These are phyloP conservation scores for Kradibia gibbosae DNA, from an alignment of 1,140 invertebrate species.

Conservation along the genomic window DNA sequence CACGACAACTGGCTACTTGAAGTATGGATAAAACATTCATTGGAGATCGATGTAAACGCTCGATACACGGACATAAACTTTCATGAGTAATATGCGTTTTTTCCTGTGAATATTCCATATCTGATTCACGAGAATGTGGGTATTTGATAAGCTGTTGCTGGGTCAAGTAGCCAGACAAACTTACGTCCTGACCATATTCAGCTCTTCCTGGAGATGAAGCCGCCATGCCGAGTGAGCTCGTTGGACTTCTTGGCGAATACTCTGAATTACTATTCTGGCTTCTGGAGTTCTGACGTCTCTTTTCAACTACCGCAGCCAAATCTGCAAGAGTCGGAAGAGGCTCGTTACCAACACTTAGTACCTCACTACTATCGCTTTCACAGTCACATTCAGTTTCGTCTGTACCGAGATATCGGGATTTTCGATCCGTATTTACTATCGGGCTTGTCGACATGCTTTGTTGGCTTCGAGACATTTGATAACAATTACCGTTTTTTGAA, in stretches of 20 bases:
- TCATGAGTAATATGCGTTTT: conserved; percentile 59
- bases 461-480: not conserved
- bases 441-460: conserved; percentile 38
- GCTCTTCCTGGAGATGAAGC: conserved; percentile 64
- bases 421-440: conserved; percentile 50
- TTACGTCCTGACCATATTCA: conserved; percentile 59
- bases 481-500: conserved; percentile 35
- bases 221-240: conserved; percentile 66
- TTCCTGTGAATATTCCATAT: conserved; percentile 59
- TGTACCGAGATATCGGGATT: conserved; percentile 15
- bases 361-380: conserved; percentile 71
- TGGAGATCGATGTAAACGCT: conserved; percentile 63
- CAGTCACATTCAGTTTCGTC: conserved; percentile 61
- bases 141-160: not conserved
- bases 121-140: conserved; percentile 52
- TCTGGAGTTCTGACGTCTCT: conserved; percentile 45
- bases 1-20: conserved; percentile 59
- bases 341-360: conserved; percentile 76
- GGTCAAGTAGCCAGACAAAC: conserved; percentile 59
- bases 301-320: conserved; percentile 25
- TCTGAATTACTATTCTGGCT: conserved; percentile 49
- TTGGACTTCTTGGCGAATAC: conserved; percentile 46
- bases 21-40: conserved; percentile 54
- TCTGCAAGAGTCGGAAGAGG: conserved; percentile 68
- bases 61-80: conserved; percentile 60